Evolutionary conservation across 2,113 vertebrate genomes (phyloP).

Genomic region (Dasyprocta punctata): DNA sequence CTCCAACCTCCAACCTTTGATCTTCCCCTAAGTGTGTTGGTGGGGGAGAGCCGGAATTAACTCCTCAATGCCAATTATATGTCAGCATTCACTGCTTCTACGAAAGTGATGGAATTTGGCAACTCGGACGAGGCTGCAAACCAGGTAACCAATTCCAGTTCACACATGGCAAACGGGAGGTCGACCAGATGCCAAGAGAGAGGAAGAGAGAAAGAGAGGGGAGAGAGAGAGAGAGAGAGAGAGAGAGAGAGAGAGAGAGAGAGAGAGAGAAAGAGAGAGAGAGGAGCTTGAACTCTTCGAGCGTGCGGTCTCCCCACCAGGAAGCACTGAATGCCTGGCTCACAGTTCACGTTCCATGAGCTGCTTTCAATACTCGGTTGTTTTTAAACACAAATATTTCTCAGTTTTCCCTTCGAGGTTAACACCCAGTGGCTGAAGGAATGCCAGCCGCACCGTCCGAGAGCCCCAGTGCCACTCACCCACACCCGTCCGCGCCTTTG

Average conservation of each 20-base stretch:
- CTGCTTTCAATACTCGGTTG: not conserved
- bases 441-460: slow-evolving; percentile 83
- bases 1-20: not conserved
- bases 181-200: not conserved
- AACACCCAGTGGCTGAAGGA: slow-evolving; percentile 62
- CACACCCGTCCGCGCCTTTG: slow-evolving; percentile 79
- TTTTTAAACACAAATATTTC: not conserved
- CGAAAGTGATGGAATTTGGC: rapidly evolving
- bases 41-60: not conserved
- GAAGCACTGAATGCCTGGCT: rapidly evolving
- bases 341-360: not conserved
- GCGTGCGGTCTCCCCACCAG: rapidly evolving
- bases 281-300: not conserved
- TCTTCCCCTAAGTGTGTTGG: not conserved
- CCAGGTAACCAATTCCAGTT: not conserved
- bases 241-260: not conserved
- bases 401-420: not conserved
- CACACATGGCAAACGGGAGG: not conserved
- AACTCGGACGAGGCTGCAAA: rapidly evolving
- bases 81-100: rapidly evolving
- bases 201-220: not conserved
- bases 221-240: not conserved
- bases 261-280: not conserved
- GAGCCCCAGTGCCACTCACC: slow-evolving; percentile 85
- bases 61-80: rapidly evolving